These are phyloP conservation scores for Tipula unca DNA, from an alignment of 2,888 invertebrate species.

Conservation along the genomic window DNA sequence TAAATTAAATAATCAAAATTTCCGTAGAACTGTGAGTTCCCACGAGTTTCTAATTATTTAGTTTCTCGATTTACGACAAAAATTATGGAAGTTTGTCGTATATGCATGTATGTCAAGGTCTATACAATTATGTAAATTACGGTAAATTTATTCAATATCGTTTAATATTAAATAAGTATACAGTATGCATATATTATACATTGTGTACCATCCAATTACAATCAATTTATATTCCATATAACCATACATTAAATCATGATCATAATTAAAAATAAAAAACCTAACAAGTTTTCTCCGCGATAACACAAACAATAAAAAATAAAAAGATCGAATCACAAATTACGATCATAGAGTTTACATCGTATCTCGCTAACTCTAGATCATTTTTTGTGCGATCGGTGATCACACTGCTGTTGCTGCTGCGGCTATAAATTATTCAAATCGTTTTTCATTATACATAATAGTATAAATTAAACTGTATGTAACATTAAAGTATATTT, in stretches of 20 bases:
- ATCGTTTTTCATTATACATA: neutral
- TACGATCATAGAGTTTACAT: neutral
- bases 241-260: neutral
- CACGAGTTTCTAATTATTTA: too few species aligned
- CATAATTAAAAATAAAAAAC: neutral
- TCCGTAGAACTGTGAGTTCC: too few species aligned
- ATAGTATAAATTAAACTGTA: neutral
- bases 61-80: too few species aligned
- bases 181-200: neutral
- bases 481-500: neutral
- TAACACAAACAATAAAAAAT: too few species aligned
- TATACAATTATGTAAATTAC: too few species aligned
- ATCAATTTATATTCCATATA: neutral
- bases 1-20: too few species aligned
- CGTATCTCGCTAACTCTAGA: neutral
- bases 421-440: neutral
- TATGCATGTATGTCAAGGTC: too few species aligned
- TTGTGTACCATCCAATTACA: neutral
- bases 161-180: neutral
- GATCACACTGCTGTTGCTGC: neutral
- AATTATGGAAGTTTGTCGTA: too few species aligned
- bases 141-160: neutral
- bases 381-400: neutral
- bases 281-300: neutral
- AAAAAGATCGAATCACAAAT: neutral